Conservation (phyloP, 2,113 vertebrate genomes). For the Aphyosemion australe region DNA sequence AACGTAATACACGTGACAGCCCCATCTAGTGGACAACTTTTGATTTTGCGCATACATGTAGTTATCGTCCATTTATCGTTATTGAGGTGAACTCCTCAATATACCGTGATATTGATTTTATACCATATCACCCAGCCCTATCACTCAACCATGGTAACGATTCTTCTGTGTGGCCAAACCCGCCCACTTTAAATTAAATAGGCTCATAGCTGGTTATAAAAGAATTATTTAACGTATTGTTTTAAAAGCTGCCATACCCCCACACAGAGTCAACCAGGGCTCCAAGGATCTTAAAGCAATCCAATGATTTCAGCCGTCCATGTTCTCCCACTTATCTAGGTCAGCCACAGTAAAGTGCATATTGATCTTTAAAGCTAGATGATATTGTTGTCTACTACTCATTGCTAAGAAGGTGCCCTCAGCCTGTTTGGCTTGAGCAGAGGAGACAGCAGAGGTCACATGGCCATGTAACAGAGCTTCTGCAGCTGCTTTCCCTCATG, state of each 20-base stretch:
- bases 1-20: too few species aligned
- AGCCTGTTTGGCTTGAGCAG: constrained; percentile 49
- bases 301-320: constrained; percentile 42
- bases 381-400: constrained; percentile 70
- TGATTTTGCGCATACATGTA: too few species aligned
- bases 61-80: too few species aligned
- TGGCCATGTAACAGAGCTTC: constrained; percentile 43
- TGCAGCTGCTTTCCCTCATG: constrained; percentile 41
- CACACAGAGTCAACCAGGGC: constrained; percentile 31
- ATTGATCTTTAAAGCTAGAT: constrained; percentile 73
- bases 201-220: neutral
- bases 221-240: constrained; percentile 3
- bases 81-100: too few species aligned
- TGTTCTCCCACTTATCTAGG: constrained; percentile 63
- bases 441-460: constrained; percentile 58
- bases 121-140: too few species aligned
- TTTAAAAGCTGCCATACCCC: constrained; percentile 26
- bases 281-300: constrained; percentile 45
- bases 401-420: constrained; percentile 69
- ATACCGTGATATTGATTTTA: too few species aligned
- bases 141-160: too few species aligned
- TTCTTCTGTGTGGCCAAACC: too few species aligned
- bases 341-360: constrained; percentile 69
- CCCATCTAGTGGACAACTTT: too few species aligned
- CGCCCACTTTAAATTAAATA: neutral